Evolutionary conservation across 2,797 vertebrate genomes (phyloP), one percentile per base, ranked within the genome.

Genomic region (Sebastes paucispinis): DNA sequence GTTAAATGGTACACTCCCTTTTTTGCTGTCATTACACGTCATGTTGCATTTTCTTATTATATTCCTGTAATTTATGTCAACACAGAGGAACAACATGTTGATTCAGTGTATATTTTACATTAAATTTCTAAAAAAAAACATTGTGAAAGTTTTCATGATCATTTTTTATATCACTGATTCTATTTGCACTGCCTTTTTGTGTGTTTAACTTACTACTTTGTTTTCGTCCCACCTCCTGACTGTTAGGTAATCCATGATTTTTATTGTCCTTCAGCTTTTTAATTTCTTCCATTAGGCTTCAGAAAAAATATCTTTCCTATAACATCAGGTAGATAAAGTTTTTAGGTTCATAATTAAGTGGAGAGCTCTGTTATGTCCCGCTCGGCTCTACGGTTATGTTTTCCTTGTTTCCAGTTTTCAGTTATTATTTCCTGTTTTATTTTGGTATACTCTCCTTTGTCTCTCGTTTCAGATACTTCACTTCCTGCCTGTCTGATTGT

Each of bases 61-160:
- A 11, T 32, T 22, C 8, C 0, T 39, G 20, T 73, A 1, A 47
- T 66, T 43, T 62, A 14, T 65, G 24, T 64, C 57, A 27, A 3
- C 1, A 2, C 18, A 18, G 13, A 47, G 13, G 24, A 74, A 50
- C 7, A 39, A 62, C 4, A 12, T 66, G 18, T 43, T 4, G 3
- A 74, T 80, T 29, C 13, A 68, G 5, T 59, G 1, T 62, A 13
- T 25, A 4, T 69, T 67, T 69, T 43, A 31, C 43, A 72, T 73
- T 31, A 14, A 59, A 47, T 3, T 50, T 29, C 6, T 57, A 65
- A 47, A 18, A 47, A 18, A 47, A 12, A 8, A 1, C 2, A 6
- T 29, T 11, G 8, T 62, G 39, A 27, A 60, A 13, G 3, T 57
- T 34, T 69, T 13, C 31, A 62, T 11, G n/a, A 80, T 75, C 60